Evolutionary conservation across 2,113 vertebrate genomes (phyloP).

Genomic region (Perca fluviatilis): DNA sequence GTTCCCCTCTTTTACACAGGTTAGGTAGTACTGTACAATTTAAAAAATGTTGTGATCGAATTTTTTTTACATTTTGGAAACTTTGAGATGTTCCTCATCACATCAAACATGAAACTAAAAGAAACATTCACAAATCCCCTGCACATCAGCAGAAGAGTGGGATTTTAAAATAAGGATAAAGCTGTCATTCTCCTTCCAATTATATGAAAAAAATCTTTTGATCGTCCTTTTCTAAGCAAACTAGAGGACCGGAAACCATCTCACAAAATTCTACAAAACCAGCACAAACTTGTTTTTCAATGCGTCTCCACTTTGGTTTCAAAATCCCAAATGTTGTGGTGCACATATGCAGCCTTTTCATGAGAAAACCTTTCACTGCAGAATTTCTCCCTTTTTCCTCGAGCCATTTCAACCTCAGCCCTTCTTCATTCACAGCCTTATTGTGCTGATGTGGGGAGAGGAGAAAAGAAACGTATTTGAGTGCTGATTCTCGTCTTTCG

Average conservation of each 20-base stretch:
- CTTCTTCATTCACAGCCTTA: conserved; percentile 18
- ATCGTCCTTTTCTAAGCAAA: too few relatives aligned
- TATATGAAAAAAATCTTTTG: too few relatives aligned
- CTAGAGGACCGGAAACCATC: background rate
- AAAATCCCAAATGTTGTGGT: background rate
- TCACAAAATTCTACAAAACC: background rate
- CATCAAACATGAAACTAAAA: background rate
- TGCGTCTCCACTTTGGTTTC: background rate
- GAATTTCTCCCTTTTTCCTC: background rate
- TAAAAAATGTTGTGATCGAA: too few relatives aligned
- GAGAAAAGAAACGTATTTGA: background rate
- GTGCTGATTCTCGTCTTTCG: conserved; percentile 22
- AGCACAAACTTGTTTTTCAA: background rate
- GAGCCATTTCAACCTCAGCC: conserved; percentile 24
- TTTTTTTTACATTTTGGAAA: background rate
- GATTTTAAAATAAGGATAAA: background rate
- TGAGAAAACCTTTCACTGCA: background rate
- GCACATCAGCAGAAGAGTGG: background rate
- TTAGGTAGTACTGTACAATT: too few relatives aligned
- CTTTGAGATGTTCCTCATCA: background rate
- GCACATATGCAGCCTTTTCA: conserved; percentile 8
- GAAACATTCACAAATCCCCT: too few relatives aligned
- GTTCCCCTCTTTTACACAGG: too few relatives aligned
- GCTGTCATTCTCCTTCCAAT: too few relatives aligned
- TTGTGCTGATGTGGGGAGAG: conserved; percentile 3